phyloP scores from a whole-genome alignment of 2,113 vertebrate species.

The Monopterus albus region DNA sequence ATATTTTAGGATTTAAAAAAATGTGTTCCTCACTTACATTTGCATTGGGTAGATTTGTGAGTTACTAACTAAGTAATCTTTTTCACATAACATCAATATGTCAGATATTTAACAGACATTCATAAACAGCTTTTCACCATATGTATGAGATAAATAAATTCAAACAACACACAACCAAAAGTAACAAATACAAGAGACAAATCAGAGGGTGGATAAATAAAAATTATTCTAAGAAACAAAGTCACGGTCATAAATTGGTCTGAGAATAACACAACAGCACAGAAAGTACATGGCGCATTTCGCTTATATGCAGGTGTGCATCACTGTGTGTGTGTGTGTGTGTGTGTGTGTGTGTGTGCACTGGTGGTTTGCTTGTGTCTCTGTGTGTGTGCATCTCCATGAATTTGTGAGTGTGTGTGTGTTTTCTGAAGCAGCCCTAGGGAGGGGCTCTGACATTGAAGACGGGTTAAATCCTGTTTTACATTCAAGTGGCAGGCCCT shows the following conservation, averaged over 20 bases:
- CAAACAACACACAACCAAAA: background rate
- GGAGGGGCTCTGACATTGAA: constrained; percentile 88
- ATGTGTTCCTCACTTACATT: background rate
- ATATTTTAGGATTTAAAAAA: no score
- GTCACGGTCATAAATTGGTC: constrained; percentile 35
- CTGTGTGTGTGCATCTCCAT: constrained; percentile 37
- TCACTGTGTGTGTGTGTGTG: constrained; percentile 1
- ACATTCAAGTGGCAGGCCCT: constrained; percentile 87
- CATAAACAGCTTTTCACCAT: background rate
- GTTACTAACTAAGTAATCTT: background rate
- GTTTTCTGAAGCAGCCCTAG: constrained; percentile 83
- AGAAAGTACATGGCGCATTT: constrained; percentile 18
- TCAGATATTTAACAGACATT: background rate
- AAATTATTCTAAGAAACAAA: constrained; percentile 8
- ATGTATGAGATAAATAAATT: background rate
- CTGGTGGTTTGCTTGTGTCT: constrained; percentile 38
- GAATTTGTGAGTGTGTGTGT: constrained; percentile 62
- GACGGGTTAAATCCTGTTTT: constrained; percentile 88
- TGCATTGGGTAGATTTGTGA: background rate
- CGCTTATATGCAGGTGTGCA: constrained; percentile 41
- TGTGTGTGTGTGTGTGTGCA: constrained; percentile 15
- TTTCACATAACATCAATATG: background rate
- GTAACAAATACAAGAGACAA: background rate
- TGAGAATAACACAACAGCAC: constrained; percentile 54
- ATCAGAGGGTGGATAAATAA: background rate